phyloP scores from a whole-genome alignment of 2,797 vertebrate genomes.

The Sebastes baramenuke region DNA sequence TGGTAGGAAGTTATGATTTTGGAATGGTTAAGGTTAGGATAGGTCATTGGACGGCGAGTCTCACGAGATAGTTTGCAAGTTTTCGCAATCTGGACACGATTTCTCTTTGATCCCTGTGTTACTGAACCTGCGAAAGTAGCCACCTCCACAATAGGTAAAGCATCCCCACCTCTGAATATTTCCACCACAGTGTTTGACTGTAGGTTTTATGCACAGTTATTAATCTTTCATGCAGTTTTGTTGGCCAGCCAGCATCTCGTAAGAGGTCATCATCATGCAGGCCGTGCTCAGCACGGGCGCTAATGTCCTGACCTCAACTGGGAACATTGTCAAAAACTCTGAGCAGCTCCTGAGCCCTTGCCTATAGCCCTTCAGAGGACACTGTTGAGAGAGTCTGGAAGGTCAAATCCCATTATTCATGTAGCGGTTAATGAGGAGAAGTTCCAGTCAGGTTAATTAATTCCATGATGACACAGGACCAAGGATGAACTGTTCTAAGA shows the following conservation, averaged over 20 bases:
- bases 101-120: background rate
- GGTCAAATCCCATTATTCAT: background rate
- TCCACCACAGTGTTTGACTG: background rate
- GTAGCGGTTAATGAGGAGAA: background rate
- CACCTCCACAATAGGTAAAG: background rate
- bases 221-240: constrained; percentile 1
- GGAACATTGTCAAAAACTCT: background rate
- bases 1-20: no score
- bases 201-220: background rate
- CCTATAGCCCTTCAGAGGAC: background rate
- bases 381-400: background rate
- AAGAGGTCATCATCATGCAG: background rate
- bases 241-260: background rate
- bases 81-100: background rate
- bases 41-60: background rate
- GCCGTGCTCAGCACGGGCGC: background rate
- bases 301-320: background rate
- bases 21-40: background rate
- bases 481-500: background rate
- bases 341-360: background rate
- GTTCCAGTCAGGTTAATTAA: background rate
- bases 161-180: background rate
- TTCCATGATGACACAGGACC: background rate
- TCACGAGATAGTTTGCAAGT: background rate
- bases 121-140: background rate